Base-by-base conservation (phyloP, 2,888 invertebrate species). In the Trilocha varians region DNA sequence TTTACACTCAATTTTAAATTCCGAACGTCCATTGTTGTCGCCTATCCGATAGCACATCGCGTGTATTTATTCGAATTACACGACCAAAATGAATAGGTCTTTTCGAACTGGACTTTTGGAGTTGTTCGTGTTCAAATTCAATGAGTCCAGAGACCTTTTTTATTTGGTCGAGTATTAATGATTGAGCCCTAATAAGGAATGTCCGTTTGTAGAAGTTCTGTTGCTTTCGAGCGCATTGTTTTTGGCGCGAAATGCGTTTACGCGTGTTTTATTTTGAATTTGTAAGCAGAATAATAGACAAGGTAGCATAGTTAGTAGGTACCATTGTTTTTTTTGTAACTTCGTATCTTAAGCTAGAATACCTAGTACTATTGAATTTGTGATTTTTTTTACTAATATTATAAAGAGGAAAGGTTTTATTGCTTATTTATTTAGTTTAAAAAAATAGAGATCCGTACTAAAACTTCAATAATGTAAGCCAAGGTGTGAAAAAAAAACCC, bases 1-100 rank as follows among this genome's bases (percentile, higher is more conserved):
- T 69, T 71, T 62, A 65, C 70, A 63, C 70, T 67, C 68, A 74
- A 78, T 78, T 79, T 79, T 66, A 77, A 78, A 79, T 78, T 79
- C 78, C 68, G 55, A 72, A 62, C 65, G 58, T 59, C 76, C 71
- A 76, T 78, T 78, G 77, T 78, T 68, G 74, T 69, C 69, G 70
- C 74, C 72, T 75, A 75, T 76, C 69, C 66, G 55, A 53, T 64
- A 53, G 67, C 68, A 69, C 65, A 77, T 77, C 73, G 70, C 61
- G 60, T 62, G 59, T 73, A 76, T 25, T 25, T 25, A 77, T 75
- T 64, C 66, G 58, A 53, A 46, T 55, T 53, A 55, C 45, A 40
- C 48, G 13, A 55, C 73, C 67, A 69, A 32, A 46, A 15, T 57
- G 48, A 40, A 13, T 36, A 50, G 59, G 54, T 38, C 61, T 50